Evolutionary conservation across 2,113 vertebrate genomes (phyloP).

Genomic region (Clarias macrocephalus): DNA sequence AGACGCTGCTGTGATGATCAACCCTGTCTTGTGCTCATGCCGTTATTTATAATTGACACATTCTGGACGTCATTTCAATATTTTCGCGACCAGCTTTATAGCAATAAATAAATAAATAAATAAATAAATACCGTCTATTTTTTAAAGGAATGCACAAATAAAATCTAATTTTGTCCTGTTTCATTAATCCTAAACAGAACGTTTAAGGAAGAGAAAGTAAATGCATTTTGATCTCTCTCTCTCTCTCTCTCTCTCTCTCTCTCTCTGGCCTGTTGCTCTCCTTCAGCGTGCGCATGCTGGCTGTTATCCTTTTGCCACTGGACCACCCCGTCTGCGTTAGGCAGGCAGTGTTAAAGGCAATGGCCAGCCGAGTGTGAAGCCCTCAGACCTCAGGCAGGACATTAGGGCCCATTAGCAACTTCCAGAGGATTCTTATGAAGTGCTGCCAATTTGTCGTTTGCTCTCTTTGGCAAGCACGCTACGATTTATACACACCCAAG

Average conservation of each 20-base stretch:
- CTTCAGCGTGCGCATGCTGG: neutral
- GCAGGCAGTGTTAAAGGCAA: slow-evolving; percentile 62
- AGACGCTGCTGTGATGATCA: neutral
- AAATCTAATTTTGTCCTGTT: neutral
- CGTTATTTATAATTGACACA: neutral
- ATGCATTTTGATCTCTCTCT: neutral
- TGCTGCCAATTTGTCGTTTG: slow-evolving; percentile 76
- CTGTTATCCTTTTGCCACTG: slow-evolving; percentile 28
- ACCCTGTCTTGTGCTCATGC: neutral
- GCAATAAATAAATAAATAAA: neutral
- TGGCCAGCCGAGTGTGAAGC: slow-evolving; percentile 67
- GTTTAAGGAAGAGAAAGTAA: neutral
- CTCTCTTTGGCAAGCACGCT: slow-evolving; percentile 68
- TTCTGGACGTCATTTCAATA: neutral
- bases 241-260: neutral
- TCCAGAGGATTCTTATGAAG: slow-evolving; percentile 78
- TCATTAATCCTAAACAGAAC: neutral
- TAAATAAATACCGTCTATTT: neutral
- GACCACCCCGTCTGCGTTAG: slow-evolving; percentile 63
- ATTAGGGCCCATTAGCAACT: slow-evolving; percentile 80
- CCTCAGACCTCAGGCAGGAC: slow-evolving; percentile 67
- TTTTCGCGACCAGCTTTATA: neutral
- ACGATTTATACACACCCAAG: slow-evolving; percentile 62
- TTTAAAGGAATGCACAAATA: neutral
- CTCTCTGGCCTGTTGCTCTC: neutral